Evolutionary conservation across 1,140 invertebrate species (phyloP).

Genomic region (Aplysia californica): DNA sequence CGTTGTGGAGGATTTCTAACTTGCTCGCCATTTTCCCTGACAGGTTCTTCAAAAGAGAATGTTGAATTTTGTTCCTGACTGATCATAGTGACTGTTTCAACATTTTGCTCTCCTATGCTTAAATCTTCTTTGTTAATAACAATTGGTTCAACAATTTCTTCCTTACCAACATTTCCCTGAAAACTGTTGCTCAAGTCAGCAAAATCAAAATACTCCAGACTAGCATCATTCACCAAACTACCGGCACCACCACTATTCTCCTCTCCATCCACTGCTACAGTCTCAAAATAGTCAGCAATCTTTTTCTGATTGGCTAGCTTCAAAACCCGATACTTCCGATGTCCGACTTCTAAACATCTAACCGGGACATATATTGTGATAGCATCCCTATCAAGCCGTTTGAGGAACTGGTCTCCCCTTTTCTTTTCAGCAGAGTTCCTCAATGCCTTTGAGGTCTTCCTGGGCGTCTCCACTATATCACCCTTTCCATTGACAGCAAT

Average conservation of each 20-base stretch:
- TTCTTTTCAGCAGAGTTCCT: neutral
- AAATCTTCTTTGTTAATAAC: no score
- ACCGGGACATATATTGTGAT: conserved; percentile 21
- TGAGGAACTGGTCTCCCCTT: neutral
- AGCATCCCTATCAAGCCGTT: neutral
- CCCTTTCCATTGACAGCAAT: conserved; percentile 27
- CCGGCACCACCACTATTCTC: neutral
- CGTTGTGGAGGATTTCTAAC: no score
- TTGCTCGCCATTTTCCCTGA: no score
- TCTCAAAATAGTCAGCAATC: conserved; percentile 19
- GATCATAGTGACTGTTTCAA: no score
- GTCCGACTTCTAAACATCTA: neutral
- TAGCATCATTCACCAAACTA: neutral
- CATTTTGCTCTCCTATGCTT: no score
- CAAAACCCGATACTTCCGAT: conserved; percentile 4
- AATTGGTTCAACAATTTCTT: no score
- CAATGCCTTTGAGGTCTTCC: neutral
- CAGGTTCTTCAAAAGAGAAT: no score
- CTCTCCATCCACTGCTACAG: neutral
- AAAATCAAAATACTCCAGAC: neutral
- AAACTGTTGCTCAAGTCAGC: neutral
- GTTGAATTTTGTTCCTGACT: no score
- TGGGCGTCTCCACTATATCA: conserved; percentile 5
- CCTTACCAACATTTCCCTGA: no score
- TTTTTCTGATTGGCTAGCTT: conserved; percentile 21